Evolutionary conservation across 2,888 invertebrate genomes (phyloP), one percentile per base, ranked within the genome.

Genomic region (Drosophila phalerata): DNA sequence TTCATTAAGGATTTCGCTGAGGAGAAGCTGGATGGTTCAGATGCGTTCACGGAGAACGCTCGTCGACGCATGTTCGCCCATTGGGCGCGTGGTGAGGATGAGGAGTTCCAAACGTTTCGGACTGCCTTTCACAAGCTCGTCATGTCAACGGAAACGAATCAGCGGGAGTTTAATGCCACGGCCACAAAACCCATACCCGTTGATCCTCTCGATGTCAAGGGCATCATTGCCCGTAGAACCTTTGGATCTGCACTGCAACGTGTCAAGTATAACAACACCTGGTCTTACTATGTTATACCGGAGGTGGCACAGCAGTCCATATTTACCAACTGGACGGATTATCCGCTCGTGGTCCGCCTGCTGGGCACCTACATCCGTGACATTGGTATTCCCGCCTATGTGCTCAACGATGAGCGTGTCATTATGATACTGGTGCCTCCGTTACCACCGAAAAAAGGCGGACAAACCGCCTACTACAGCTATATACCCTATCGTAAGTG

Each of bases 261-360:
- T 15, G 85, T 92, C 8, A 68, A 79, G 17, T 79, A 91, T 5
- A 92, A 93, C 67, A 87, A 85, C 34, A 90, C 90, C 5, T 80
- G 73, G 45, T 91, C 91, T 32, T 90, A 90, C 67, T 90, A 92
- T 72, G 91, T 92, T 10, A 91, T 93, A 67, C 93, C 93, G 6
- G 89, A 91, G 67, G 77, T 83, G 32, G 90, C 92, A 1, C 91
- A 91, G 49, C 72, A 83, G 61, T 90, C 91, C 8, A 87, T 93
- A 30, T 93, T 92, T 64, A 67, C 76, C 3, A 88, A 86, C 32
- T 93, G 93, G 93, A 90, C 90, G 48, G 87, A 91, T 5, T 83
- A 89, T 43, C 85, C 81, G 3, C 68, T 90, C 37, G 90, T 92
- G 6, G 89, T 91, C 3, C 90, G 90, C 1, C 72, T 93, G 0